phyloP scores from a whole-genome alignment of 1,140 invertebrate genomes.

The Brachionus manjavacas region DNA sequence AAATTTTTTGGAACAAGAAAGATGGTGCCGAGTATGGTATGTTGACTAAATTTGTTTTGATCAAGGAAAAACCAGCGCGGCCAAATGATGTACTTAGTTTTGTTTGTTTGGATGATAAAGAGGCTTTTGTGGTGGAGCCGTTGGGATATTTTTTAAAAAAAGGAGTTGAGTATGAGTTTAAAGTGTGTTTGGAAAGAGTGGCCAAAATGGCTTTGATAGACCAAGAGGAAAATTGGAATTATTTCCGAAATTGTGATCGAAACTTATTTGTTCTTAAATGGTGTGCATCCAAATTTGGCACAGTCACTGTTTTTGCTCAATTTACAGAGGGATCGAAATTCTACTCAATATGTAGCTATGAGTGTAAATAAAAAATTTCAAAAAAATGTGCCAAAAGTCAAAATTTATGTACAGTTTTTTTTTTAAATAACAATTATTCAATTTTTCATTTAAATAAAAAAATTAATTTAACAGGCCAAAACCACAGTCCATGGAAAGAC shows the following conservation, averaged over 20 bases:
- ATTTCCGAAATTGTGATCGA: not conserved
- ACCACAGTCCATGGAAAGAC: no score
- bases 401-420: no score
- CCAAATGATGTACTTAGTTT: not conserved
- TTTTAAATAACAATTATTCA: no score
- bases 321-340: not conserved
- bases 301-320: not conserved
- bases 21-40: not conserved
- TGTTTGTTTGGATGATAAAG: not conserved
- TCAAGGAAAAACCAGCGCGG: not conserved
- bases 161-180: not conserved
- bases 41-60: not conserved
- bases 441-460: no score
- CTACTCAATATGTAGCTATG: not conserved
- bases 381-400: no score
- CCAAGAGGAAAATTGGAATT: not conserved
- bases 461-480: no score
- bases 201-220: not conserved
- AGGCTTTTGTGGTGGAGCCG: not conserved
- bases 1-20: not conserved
- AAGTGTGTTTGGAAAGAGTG: not conserved
- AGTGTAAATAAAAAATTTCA: not conserved
- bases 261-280: not conserved
- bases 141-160: not conserved
- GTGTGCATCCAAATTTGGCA: not conserved